These are phyloP conservation scores for Conus canariensis DNA, from an alignment of 2,888 invertebrate genomes.

Conservation along the genomic window DNA sequence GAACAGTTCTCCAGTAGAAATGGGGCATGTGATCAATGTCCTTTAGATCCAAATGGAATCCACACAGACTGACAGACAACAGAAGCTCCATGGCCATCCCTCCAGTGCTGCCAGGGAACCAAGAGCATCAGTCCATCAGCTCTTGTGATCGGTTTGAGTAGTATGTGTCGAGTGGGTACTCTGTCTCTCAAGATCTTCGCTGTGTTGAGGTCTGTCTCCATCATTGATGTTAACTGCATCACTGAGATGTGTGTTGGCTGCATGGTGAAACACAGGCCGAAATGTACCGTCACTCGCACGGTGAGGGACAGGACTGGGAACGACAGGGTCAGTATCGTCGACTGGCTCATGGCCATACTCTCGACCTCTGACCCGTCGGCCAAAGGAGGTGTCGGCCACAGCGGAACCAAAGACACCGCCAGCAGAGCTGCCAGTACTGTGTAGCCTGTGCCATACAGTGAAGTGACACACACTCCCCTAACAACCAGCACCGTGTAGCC, in stretches of 20 bases:
- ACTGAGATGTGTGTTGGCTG: neutral
- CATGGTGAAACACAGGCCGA: neutral
- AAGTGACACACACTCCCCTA: neutral
- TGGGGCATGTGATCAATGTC: too few species aligned
- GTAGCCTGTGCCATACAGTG: neutral
- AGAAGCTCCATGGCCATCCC: too few species aligned
- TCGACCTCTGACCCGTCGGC: neutral
- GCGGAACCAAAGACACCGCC: neutral
- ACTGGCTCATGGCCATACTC: constrained; percentile 58
- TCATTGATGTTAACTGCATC: neutral
- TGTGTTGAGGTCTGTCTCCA: neutral
- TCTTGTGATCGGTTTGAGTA: constrained; percentile 40
- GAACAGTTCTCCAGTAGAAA: too few species aligned
- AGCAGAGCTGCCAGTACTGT: too few species aligned
- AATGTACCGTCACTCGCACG: constrained; percentile 61
- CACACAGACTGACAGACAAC: too few species aligned
- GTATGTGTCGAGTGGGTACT: neutral
- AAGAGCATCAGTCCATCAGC: too few species aligned
- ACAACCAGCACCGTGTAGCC: neutral
- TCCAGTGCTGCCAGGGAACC: too few species aligned
- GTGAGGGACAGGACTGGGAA: constrained; percentile 46
- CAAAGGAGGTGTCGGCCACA: neutral
- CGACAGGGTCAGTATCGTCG: constrained; percentile 67
- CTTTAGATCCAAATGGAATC: too few species aligned
- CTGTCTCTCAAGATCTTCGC: neutral